Percentiles rank a stretch among this genome's conserved stretches.
Conservation (phyloP, 2,113 vertebrate genomes). For the Synodontis membranacea region DNA sequence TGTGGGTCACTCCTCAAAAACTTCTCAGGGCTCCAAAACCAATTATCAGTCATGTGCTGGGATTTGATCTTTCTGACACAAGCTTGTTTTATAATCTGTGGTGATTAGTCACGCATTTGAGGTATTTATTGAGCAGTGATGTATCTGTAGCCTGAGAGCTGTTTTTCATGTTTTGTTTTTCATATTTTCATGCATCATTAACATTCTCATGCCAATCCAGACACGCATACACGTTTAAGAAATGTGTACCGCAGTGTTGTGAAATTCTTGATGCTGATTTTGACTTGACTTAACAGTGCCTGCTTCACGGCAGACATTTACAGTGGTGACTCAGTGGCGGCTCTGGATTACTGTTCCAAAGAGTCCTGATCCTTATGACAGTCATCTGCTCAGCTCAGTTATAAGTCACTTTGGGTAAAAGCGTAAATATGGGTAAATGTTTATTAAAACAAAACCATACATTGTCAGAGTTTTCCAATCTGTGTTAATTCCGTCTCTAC, state of each 20-base stretch:
- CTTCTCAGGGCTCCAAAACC: not conserved
- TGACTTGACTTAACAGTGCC: too few species aligned
- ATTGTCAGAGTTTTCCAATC: too few species aligned
- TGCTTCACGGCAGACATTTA: not conserved
- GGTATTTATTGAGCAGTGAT: not conserved
- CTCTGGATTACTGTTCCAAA: not conserved
- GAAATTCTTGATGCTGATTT: not conserved
- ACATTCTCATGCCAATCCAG: not conserved
- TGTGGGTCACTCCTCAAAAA: not conserved
- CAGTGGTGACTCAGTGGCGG: not conserved
- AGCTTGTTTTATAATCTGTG: slow-evolving; percentile 1
- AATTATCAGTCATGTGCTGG: slow-evolving; percentile 9
- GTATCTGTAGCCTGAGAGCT: not conserved
- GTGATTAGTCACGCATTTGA: not conserved
- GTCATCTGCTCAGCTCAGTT: not conserved
- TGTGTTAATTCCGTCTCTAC: too few species aligned
- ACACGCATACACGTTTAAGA: not conserved
- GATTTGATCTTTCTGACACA: not conserved
- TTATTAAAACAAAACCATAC: too few species aligned
- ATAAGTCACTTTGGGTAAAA: not conserved
- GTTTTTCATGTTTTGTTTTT: not conserved
- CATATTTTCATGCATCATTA: too few species aligned
- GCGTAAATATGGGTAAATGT: too few species aligned
- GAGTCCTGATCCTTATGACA: not conserved
- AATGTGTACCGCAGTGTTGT: not conserved